phyloP scores from a whole-genome alignment of 2,797 vertebrate species.

The Nasua narica region DNA sequence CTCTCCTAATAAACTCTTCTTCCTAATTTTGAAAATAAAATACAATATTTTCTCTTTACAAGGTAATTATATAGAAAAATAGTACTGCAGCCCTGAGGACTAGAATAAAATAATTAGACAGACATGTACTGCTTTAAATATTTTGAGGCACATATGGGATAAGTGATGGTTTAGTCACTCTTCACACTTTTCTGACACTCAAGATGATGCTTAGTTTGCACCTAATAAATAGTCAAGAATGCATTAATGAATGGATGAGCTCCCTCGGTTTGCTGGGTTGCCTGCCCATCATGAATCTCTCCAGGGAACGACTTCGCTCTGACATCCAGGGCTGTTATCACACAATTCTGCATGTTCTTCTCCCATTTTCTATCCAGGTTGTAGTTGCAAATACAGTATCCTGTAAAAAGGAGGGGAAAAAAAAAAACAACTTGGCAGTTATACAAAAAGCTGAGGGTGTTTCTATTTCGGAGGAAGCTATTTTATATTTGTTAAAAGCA shows the following conservation, averaged over 20 bases:
- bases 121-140: neutral
- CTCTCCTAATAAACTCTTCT: neutral
- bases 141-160: neutral
- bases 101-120: neutral
- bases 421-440: neutral
- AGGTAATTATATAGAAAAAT: neutral
- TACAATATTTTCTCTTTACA: neutral
- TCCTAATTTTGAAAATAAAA: neutral
- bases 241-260: neutral
- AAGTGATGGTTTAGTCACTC: neutral
- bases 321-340: neutral
- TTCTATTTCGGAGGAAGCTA: neutral
- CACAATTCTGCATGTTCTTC: neutral
- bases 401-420: neutral
- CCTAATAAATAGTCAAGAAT: neutral
- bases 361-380: neutral
- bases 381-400: neutral
- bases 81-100: neutral
- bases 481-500: neutral
- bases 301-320: neutral
- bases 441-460: neutral
- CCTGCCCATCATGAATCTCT: neutral
- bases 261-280: neutral
- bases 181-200: neutral
- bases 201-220: neutral